Conservation (phyloP, 2,888 invertebrate species). For the Drepanosiphum platanoidis region DNA sequence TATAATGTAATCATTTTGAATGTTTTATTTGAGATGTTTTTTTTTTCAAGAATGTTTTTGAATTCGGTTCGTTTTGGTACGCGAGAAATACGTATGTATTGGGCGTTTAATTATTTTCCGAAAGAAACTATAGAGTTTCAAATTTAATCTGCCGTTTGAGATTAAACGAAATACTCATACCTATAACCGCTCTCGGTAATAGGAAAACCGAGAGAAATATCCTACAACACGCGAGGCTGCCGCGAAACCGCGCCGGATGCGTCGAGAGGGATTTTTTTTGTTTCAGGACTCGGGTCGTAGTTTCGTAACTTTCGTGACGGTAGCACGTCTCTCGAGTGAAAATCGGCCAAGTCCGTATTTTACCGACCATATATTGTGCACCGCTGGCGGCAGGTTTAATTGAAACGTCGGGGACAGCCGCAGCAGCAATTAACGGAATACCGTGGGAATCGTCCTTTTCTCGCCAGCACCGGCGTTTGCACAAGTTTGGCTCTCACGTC, state of each 20-base stretch:
- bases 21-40: too few species aligned
- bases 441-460: neutral
- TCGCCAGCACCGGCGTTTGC: neutral
- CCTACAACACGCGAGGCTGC: too few species aligned
- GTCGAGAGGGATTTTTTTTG: neutral
- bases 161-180: neutral
- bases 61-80: too few species aligned
- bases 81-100: too few species aligned
- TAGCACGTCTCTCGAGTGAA: neutral
- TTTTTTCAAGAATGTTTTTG: too few species aligned
- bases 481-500: neutral
- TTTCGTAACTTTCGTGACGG: neutral
- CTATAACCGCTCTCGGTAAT: neutral
- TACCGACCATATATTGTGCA: neutral
- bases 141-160: neutral
- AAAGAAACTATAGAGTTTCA: neutral
- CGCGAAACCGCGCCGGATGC: neutral
- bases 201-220: neutral
- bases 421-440: conserved; percentile 43
- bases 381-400: conserved; percentile 1
- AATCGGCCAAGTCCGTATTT: neutral
- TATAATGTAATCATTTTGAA: too few species aligned
- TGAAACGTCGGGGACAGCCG: conserved; percentile 51
- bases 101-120: neutral
- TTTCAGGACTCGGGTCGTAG: neutral